Base-by-base conservation (phyloP, 1,140 invertebrate species). In the Theocolax elegans region DNA sequence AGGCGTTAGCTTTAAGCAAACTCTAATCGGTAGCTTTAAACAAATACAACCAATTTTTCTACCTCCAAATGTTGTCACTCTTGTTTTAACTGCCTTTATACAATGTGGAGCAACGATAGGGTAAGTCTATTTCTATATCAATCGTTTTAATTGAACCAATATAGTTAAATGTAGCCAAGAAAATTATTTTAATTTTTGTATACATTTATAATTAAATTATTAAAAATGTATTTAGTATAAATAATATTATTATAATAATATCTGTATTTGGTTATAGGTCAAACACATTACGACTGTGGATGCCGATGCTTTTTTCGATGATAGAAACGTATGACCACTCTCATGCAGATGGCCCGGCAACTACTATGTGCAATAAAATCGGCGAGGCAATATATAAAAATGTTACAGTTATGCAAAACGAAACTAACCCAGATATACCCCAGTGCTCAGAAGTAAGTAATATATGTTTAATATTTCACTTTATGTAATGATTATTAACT, bases 51-150 rank as follows among this genome's bases (percentile, higher is more conserved):
- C 89, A 3, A 81, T 93, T 8, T 92, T 91, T 76, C 87, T 86
- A 74, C 85, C 89, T 15, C 91, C 91, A 9, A 89, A 91, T 80
- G 82, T 91, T 44, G 88, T 88, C 77, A 91, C 90, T 75, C 91
- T 91, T 2, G 81, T 91, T 35, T 85, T 92, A 15, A 91, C 91
- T 21, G 91, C 91, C 77, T 80, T 90, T 15, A 92, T 93, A 73
- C 91, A 92, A 75, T 90, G 92, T 75, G 91, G 91, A 38, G 85
- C 92, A 48, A 92, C 91, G 25, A 89, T 91, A 40, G 82, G 82
- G 83, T 84, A 49, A 73, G 77, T 66, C 19, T 63, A 17, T 49
- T 66, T n/a, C n/a, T n/a, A n/a, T n/a, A n/a, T n/a, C n/a, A n/a
- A n/a, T n/a, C n/a, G n/a, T n/a, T n/a, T n/a, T n/a, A n/a, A n/a